Conservation (phyloP, 2,888 invertebrate genomes). For the Notodonta ziczac region DNA sequence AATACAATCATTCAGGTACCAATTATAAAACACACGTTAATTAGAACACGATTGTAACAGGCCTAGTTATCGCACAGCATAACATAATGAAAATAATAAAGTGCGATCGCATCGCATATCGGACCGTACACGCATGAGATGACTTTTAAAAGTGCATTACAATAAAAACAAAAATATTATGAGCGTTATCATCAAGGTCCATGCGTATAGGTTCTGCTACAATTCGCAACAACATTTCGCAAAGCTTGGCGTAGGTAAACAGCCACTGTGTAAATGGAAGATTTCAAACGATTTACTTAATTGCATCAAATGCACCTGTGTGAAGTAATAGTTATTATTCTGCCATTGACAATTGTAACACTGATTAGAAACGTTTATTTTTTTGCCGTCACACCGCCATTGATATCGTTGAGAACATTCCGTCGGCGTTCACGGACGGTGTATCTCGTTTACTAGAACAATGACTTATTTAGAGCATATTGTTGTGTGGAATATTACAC, state of each 20-base stretch:
- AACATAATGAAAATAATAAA: constrained; percentile 40
- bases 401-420: constrained; percentile 31
- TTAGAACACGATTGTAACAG: constrained; percentile 56
- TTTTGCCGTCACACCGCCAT: constrained; percentile 42
- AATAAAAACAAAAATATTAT: not conserved
- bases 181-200: constrained; percentile 6
- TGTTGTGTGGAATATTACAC: constrained; percentile 55
- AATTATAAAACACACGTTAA: constrained; percentile 68
- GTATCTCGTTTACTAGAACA: constrained; percentile 44
- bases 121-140: constrained; percentile 33
- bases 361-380: constrained; percentile 53
- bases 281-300: constrained; percentile 14
- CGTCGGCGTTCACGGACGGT: constrained; percentile 20
- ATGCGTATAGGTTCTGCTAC: constrained; percentile 35
- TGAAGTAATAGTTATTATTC: constrained; percentile 67
- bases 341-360: constrained; percentile 63
- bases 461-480: constrained; percentile 56
- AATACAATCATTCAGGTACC: constrained; percentile 71
- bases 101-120: constrained; percentile 64
- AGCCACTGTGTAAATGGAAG: constrained; percentile 33
- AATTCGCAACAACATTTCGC: constrained; percentile 67
- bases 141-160: constrained; percentile 9
- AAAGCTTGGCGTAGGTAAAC: constrained; percentile 48
- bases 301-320: constrained; percentile 27
- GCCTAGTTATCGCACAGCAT: constrained; percentile 70